phyloP scores from a whole-genome alignment of 2,797 vertebrate species.

The Gouania willdenowi region DNA sequence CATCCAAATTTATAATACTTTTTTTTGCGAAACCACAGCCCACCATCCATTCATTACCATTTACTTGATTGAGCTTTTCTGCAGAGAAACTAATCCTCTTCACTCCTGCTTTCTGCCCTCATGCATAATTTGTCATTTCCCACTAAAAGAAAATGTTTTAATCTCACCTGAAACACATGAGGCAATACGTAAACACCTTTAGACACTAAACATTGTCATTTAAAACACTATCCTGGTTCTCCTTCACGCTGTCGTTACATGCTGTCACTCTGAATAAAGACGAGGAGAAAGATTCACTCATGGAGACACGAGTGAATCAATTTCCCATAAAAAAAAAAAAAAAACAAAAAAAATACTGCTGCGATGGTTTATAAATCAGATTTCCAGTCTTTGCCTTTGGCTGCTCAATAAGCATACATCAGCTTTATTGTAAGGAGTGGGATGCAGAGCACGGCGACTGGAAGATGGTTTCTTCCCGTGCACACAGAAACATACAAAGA shows the following conservation, averaged over 20 bases:
- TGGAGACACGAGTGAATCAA: conserved; percentile 56
- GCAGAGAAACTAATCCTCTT: too few species aligned
- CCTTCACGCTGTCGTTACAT: conserved; percentile 43
- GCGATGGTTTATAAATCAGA: conserved; percentile 65
- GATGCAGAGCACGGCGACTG: too few species aligned
- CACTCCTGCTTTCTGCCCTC: too few species aligned
- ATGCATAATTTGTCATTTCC: neutral
- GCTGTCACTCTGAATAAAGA: conserved; percentile 58
- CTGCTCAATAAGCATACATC: conserved; percentile 64
- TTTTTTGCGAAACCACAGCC: too few species aligned
- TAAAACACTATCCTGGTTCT: conserved; percentile 40
- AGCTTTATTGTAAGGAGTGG: conserved; percentile 51
- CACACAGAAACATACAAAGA: neutral
- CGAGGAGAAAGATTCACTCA: conserved; percentile 38
- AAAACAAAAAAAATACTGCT: too few species aligned
- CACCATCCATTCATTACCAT: too few species aligned
- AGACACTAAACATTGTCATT: conserved; percentile 42
- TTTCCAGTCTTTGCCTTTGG: conserved; percentile 39
- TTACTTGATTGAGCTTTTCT: too few species aligned
- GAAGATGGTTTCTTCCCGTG: too few species aligned
- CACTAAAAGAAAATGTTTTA: neutral
- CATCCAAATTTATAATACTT: too few species aligned
- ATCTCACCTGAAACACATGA: conserved; percentile 33
- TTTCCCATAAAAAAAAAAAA: conserved; percentile 61
- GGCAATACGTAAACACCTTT: conserved; percentile 21